These are phyloP conservation scores for Coleophora flavipennella DNA, from an alignment of 2,888 invertebrate genomes.

Conservation along the genomic window DNA sequence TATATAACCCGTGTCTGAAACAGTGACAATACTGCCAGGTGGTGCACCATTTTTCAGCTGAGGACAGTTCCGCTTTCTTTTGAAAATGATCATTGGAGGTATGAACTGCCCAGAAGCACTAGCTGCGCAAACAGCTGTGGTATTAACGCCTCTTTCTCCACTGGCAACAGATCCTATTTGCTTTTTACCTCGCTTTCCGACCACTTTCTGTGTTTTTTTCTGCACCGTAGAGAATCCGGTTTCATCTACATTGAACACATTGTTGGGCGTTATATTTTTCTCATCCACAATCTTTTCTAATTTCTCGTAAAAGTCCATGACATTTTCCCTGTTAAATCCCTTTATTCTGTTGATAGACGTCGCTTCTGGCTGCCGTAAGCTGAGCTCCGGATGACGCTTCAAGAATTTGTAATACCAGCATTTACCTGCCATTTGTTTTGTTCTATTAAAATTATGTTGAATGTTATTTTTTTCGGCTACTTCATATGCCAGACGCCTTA, in stretches of 20 bases:
- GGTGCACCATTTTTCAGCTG: slow-evolving; percentile 8
- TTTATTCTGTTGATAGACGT: slow-evolving; percentile 19
- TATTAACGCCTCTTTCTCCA: slow-evolving; percentile 8
- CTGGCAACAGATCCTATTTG: slow-evolving; percentile 9
- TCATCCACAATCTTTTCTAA: slow-evolving; percentile 2
- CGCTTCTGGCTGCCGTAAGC: slow-evolving; percentile 14
- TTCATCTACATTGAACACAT: slow-evolving; percentile 9
- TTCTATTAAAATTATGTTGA: slow-evolving; percentile 14
- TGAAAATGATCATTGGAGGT: slow-evolving; percentile 4
- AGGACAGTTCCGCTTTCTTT: background rate
- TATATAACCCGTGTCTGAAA: slow-evolving; percentile 4
- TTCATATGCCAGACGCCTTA: slow-evolving; percentile 16
- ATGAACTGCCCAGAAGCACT: slow-evolving; percentile 2
- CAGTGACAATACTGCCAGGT: slow-evolving; percentile 8
- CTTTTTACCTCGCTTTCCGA: slow-evolving; percentile 10
- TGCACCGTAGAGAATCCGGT: slow-evolving; percentile 12
- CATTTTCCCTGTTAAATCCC: slow-evolving; percentile 6
- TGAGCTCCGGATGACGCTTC: slow-evolving; percentile 15
- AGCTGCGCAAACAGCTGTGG: background rate
- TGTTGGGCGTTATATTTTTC: background rate
- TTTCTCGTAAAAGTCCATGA: slow-evolving; percentile 4
- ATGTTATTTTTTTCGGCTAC: slow-evolving; percentile 16
- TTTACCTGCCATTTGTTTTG: slow-evolving; percentile 13
- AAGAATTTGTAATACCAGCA: slow-evolving; percentile 16
- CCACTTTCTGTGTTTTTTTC: slow-evolving; percentile 10